Percentiles rank a stretch among this genome's conserved stretches.
phyloP scores from a whole-genome alignment of 2,888 invertebrate genomes.

The Dioctria linearis region DNA sequence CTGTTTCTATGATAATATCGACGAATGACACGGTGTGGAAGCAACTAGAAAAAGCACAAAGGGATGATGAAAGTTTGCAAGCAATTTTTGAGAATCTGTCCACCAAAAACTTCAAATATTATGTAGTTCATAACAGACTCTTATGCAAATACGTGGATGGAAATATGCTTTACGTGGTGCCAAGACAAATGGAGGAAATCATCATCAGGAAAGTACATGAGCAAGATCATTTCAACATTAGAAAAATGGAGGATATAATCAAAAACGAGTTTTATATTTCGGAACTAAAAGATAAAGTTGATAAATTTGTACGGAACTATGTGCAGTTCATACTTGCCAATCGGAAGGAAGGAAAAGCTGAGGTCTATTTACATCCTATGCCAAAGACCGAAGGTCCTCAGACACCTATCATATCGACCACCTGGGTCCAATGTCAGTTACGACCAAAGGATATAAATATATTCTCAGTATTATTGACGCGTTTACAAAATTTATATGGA shows the following conservation, averaged over 20 bases:
- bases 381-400: conserved; percentile 61
- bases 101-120: conserved; percentile 17
- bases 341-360: conserved; percentile 63
- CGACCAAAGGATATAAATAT: neutral
- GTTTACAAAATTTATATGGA: too few relatives aligned
- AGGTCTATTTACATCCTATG: conserved; percentile 64
- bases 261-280: neutral
- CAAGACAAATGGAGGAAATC: conserved; percentile 53
- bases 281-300: conserved; percentile 4
- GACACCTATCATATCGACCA: conserved; percentile 3
- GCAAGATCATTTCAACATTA: conserved; percentile 54
- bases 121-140: neutral
- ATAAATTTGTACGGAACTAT: conserved; percentile 50
- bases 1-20: neutral
- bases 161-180: conserved; percentile 50
- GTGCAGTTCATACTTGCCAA: conserved; percentile 56
- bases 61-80: conserved; percentile 47
- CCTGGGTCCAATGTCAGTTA: neutral
- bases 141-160: conserved; percentile 18
- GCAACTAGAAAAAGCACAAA: too few relatives aligned
- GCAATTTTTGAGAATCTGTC: conserved; percentile 25
- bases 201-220: conserved; percentile 54
- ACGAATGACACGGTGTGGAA: conserved; percentile 19
- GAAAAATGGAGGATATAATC: neutral
- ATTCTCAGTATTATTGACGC: too few relatives aligned